Conservation (phyloP, 2,113 vertebrate species). For the Eretmodus cyanostictus region DNA sequence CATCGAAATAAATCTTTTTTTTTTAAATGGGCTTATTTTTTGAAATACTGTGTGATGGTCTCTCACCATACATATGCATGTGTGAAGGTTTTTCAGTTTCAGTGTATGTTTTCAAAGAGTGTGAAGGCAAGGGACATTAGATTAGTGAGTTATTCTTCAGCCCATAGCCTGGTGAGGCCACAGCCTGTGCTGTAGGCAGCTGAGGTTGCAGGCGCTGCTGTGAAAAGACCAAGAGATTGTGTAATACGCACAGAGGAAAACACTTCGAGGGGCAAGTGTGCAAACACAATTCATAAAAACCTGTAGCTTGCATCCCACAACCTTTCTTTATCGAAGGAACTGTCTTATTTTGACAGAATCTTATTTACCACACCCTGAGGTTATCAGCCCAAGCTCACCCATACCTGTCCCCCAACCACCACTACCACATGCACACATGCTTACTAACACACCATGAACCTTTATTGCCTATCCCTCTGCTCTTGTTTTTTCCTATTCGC, state of each 20-base stretch:
- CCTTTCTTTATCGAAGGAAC: neutral
- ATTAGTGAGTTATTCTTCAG: neutral
- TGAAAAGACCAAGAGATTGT: neutral
- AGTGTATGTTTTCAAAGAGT: neutral
- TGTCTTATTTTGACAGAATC: constrained; percentile 34
- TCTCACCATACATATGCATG: neutral
- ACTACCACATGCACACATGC: neutral
- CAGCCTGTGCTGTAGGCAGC: neutral
- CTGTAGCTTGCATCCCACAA: neutral
- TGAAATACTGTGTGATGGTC: neutral
- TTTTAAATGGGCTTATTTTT: neutral
- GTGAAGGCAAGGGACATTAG: neutral
- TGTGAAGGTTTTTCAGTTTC: neutral
- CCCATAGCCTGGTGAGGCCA: neutral
- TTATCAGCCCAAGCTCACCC: neutral
- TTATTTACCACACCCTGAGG: constrained; percentile 37
- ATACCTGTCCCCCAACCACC: neutral
- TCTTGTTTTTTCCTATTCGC: neutral
- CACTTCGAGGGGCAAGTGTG: neutral
- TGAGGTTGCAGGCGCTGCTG: neutral
- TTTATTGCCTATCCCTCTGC: constrained; percentile 1
- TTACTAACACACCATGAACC: neutral
- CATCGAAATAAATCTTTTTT: neutral
- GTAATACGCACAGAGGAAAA: neutral
- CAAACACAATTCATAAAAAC: neutral